A percentile compares a stretch with the other conserved stretches of the same genome.
phyloP scores from a whole-genome alignment of 2,888 invertebrate genomes.

The Brachylomia viminalis region DNA sequence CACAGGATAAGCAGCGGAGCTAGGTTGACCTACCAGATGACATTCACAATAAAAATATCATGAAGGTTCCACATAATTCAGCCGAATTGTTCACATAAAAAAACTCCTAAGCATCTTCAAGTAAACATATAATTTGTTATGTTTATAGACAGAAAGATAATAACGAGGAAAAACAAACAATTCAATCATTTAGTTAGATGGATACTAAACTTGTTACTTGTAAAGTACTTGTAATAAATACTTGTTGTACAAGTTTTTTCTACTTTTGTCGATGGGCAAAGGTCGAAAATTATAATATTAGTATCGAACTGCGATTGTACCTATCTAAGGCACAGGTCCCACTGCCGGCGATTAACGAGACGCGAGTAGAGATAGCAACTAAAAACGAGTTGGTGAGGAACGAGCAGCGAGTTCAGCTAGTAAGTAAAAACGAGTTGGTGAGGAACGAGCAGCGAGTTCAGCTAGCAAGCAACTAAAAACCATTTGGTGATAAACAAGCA shows the following conservation, averaged over 20 bases:
- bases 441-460: no score
- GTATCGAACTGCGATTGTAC: background rate
- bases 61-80: background rate
- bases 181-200: background rate
- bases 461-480: no score
- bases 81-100: constrained; percentile 7
- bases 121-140: constrained; percentile 14
- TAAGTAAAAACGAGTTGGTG: no score
- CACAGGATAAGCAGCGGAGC: no score
- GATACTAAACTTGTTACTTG: constrained; percentile 17
- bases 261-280: background rate
- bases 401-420: no score
- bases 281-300: background rate
- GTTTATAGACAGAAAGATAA: background rate
- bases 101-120: background rate
- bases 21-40: background rate
- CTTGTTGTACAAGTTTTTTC: constrained; percentile 23
- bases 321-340: no score
- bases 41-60: background rate
- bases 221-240: background rate
- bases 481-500: no score
- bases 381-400: no score
- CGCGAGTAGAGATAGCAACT: no score
- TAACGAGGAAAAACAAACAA: constrained; percentile 1
- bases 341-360: no score